Percentiles rank a stretch among this genome's conserved stretches.
Conservation (phyloP, 2,888 invertebrate species). For the Nomada lathburiana region DNA sequence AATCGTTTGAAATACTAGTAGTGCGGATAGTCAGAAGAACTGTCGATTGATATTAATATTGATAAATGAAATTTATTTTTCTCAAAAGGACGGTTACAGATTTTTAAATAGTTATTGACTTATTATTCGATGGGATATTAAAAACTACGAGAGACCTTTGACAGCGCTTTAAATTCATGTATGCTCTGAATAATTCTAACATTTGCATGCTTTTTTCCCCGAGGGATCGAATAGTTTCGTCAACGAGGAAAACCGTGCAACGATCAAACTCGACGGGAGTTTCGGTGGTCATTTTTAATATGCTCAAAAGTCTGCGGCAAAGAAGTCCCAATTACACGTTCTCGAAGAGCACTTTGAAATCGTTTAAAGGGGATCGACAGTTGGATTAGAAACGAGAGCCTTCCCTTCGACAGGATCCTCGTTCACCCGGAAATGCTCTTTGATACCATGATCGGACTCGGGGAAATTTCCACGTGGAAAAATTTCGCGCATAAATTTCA, state of each 20-base stretch:
- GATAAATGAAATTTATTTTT: not conserved
- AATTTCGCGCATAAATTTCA: constrained; percentile 2
- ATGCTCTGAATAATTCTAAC: constrained; percentile 34
- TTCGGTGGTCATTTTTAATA: constrained; percentile 29
- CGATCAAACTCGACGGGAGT: not conserved
- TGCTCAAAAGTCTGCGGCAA: not conserved
- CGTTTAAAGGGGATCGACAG: not conserved
- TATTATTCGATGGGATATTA: constrained; percentile 4
- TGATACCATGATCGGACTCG: constrained; percentile 14
- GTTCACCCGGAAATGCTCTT: constrained; percentile 15
- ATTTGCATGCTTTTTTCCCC: constrained; percentile 41
- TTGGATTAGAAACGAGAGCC: constrained; percentile 16
- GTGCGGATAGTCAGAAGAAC: constrained; percentile 23
- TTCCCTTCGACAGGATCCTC: not conserved
- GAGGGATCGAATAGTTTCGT: constrained; percentile 26
- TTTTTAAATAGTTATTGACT: constrained; percentile 45
- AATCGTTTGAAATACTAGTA: constrained; percentile 41
- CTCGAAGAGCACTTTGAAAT: not conserved
- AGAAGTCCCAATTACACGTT: constrained; percentile 12
- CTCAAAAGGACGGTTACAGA: not conserved
- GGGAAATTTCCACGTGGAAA: not conserved
- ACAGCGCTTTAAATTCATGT: constrained; percentile 31
- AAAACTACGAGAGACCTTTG: not conserved
- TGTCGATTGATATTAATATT: not conserved
- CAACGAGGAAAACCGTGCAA: constrained; percentile 1